phyloP scores from a whole-genome alignment of 2,888 invertebrate species.

The Drosophila vallismaia region DNA sequence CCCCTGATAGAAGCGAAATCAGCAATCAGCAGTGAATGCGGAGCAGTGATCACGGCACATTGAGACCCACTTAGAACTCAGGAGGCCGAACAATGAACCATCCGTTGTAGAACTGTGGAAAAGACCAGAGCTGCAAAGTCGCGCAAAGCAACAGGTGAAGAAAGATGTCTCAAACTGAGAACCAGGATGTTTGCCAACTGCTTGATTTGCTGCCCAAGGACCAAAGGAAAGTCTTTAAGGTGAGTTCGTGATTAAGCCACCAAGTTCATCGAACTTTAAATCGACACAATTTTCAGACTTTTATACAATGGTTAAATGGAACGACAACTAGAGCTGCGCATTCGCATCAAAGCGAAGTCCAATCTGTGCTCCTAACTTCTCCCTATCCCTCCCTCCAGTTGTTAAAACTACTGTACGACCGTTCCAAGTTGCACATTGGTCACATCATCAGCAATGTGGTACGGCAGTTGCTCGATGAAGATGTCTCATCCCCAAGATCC shows the following conservation, averaged over 20 bases:
- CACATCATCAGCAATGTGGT: constrained; percentile 51
- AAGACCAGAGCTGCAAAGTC: constrained; percentile 11
- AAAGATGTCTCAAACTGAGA: constrained; percentile 21
- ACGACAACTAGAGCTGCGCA: constrained; percentile 12
- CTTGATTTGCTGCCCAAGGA: constrained; percentile 55
- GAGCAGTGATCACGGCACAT: constrained; percentile 5
- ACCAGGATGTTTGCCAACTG: constrained; percentile 51
- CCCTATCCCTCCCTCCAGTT: constrained; percentile 73
- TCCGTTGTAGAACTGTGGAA: constrained; percentile 17
- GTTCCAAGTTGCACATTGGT: constrained; percentile 54
- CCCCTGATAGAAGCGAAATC: constrained; percentile 26
- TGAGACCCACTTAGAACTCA: constrained; percentile 29
- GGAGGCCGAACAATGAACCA: constrained; percentile 28
- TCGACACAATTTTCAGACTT: constrained; percentile 31
- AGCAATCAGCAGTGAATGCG: constrained; percentile 24
- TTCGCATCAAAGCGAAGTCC: constrained; percentile 40
- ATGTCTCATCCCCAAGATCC: constrained; percentile 41
- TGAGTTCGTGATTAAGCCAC: constrained; percentile 20
- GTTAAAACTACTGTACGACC: constrained; percentile 44
- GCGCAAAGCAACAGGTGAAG: constrained; percentile 49
- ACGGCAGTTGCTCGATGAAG: constrained; percentile 48
- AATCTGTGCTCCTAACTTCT: constrained; percentile 33
- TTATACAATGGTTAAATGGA: constrained; percentile 47
- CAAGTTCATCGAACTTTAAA: not conserved
- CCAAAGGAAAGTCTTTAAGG: constrained; percentile 62